Percentiles rank a stretch among this genome's conserved stretches.
phyloP scores from a whole-genome alignment of 2,888 invertebrate genomes.

The Euplexia lucipara region DNA sequence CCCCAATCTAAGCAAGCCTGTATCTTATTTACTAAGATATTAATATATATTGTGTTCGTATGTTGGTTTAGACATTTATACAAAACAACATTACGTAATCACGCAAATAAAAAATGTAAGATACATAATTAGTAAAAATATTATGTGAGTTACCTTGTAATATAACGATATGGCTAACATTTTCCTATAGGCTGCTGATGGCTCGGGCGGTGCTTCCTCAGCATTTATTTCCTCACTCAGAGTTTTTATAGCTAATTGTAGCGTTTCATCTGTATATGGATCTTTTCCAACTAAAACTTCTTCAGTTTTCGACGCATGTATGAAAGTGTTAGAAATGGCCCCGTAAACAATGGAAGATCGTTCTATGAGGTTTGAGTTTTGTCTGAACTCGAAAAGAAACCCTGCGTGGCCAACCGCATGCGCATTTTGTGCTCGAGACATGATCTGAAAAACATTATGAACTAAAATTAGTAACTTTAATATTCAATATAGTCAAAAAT shows the following conservation, averaged over 20 bases:
- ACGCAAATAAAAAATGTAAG: too few species aligned
- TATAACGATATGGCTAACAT: slow-evolving; percentile 89
- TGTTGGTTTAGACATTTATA: too few species aligned
- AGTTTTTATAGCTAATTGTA: slow-evolving; percentile 79
- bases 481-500: too few species aligned
- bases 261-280: slow-evolving; percentile 79
- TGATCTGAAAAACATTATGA: slow-evolving; percentile 88
- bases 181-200: slow-evolving; percentile 91
- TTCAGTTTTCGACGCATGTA: slow-evolving; percentile 90
- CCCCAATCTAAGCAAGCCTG: too few species aligned
- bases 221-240: slow-evolving; percentile 74
- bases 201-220: slow-evolving; percentile 85
- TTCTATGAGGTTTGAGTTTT: slow-evolving; percentile 75
- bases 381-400: slow-evolving; percentile 91
- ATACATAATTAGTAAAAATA: too few species aligned
- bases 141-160: slow-evolving; percentile 94
- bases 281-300: slow-evolving; percentile 83
- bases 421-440: slow-evolving; percentile 93
- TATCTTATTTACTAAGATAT: too few species aligned
- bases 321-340: slow-evolving; percentile 86
- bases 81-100: too few species aligned
- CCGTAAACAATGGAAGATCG: slow-evolving; percentile 91
- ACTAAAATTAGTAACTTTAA: neutral
- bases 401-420: slow-evolving; percentile 95
- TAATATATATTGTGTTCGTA: too few species aligned